Percentiles rank a stretch among this genome's conserved stretches.
phyloP scores from a whole-genome alignment of 1,140 invertebrate species.

The Adoxophyes honmai region DNA sequence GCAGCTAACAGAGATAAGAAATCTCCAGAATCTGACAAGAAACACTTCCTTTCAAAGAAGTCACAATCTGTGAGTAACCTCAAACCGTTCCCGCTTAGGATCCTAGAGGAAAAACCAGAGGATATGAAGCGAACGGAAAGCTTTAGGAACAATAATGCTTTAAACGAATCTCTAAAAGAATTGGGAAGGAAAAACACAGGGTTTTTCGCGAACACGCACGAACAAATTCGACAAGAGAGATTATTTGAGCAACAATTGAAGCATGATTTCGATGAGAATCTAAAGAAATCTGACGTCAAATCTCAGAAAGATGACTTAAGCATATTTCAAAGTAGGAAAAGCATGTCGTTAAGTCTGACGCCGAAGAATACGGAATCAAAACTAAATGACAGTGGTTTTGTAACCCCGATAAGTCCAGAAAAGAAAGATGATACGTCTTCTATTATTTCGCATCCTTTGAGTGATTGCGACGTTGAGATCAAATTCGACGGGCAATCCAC shows the following conservation, averaged over 20 bases:
- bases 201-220: conserved; percentile 82
- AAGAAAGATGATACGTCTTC: conserved; percentile 42
- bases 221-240: conserved; percentile 80
- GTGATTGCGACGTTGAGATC: conserved; percentile 74
- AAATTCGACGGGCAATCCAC: conserved; percentile 72
- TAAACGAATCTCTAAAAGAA: conserved; percentile 71
- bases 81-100: conserved; percentile 50
- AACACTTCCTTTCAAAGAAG: conserved; percentile 70
- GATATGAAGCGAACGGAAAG: conserved; percentile 26
- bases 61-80: conserved; percentile 57
- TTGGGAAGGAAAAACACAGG: conserved; percentile 54
- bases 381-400: conserved; percentile 59
- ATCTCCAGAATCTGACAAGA: conserved; percentile 45
- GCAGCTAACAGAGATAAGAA: conserved; percentile 36
- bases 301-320: conserved; percentile 54
- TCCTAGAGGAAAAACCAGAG: conserved; percentile 53
- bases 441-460: conserved; percentile 72
- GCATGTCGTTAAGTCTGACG: conserved; percentile 60
- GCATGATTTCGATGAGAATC: conserved; percentile 70
- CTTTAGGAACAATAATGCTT: conserved; percentile 42
- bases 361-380: conserved; percentile 26
- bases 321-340: conserved; percentile 50
- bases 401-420: conserved; percentile 52
- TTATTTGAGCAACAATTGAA: conserved; percentile 68
- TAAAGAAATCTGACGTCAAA: conserved; percentile 57